Evolutionary conservation across 2,888 invertebrate genomes (phyloP).

Genomic region (Polylopha cassiicola): DNA sequence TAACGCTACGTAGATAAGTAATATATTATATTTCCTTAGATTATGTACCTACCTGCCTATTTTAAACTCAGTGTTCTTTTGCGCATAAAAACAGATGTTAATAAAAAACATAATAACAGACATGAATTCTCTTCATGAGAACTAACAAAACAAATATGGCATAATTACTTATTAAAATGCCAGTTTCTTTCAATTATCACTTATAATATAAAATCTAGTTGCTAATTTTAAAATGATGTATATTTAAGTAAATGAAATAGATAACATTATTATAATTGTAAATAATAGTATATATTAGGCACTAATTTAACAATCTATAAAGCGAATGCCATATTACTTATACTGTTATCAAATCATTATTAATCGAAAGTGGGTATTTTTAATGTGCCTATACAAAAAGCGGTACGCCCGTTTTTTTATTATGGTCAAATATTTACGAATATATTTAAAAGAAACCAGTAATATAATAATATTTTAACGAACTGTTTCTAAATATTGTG

Average conservation of each 20-base stretch:
- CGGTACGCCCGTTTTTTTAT: conserved; percentile 3
- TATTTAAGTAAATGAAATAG: conserved; percentile 36
- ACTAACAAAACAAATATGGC: too few relatives aligned
- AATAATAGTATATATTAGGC: conserved; percentile 37
- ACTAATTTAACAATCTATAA: conserved; percentile 37
- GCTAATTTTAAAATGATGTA: too few relatives aligned
- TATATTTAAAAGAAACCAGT: conserved; percentile 19
- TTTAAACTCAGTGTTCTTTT: too few relatives aligned
- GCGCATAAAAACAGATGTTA: too few relatives aligned
- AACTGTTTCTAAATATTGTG: conserved; percentile 19
- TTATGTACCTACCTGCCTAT: too few relatives aligned
- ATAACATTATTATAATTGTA: conserved; percentile 27
- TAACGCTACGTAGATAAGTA: too few relatives aligned
- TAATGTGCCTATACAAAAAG: conserved; percentile 23
- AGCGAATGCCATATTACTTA: conserved; percentile 71
- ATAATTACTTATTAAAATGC: too few relatives aligned
- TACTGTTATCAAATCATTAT: conserved; percentile 23
- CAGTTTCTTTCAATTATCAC: too few relatives aligned
- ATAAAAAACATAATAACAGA: too few relatives aligned
- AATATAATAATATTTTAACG: conserved; percentile 20
- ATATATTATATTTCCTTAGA: too few relatives aligned
- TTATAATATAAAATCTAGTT: too few relatives aligned
- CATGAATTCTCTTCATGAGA: too few relatives aligned
- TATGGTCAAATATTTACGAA: conserved; percentile 16
- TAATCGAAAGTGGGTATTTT: conserved; percentile 1